phyloP scores from a whole-genome alignment of 2,113 vertebrate genomes.

The Sakesphorus luctuosus region DNA sequence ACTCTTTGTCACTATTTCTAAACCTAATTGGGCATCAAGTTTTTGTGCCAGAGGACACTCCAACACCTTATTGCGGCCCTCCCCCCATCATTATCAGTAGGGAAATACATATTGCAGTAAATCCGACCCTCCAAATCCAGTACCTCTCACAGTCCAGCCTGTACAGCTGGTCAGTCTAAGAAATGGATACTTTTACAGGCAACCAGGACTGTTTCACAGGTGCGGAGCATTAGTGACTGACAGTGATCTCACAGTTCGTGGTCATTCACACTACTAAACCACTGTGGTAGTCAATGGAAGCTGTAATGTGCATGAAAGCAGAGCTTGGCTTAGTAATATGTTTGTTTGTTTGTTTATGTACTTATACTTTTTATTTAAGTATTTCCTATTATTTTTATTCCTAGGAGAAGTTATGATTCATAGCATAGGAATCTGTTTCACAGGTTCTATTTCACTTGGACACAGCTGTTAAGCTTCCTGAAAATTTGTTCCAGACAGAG shows the following conservation, averaged over 20 bases:
- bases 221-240: not conserved
- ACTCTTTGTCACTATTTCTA: conserved; percentile 85
- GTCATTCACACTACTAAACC: not conserved
- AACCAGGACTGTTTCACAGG: not conserved
- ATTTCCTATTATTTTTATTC: not conserved
- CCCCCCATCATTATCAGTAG: not conserved
- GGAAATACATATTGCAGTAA: conserved; percentile 18
- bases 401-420: not conserved
- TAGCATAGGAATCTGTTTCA: not conserved
- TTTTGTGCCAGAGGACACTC: conserved; percentile 78
- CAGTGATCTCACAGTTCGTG: not conserved
- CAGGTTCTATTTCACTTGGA: not conserved
- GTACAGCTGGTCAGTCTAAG: not conserved
- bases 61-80: conserved; percentile 39
- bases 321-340: not conserved
- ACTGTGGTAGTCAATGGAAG: not conserved
- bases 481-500: not conserved
- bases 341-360: not conserved
- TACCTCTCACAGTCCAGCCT: not conserved
- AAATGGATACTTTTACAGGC: not conserved
- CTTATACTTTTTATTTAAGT: not conserved
- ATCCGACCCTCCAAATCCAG: conserved; percentile 27
- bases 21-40: conserved; percentile 85
- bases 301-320: not conserved
- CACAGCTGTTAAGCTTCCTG: not conserved